phyloP scores from a whole-genome alignment of 2,888 invertebrate genomes.

The Trisateles emortualis region DNA sequence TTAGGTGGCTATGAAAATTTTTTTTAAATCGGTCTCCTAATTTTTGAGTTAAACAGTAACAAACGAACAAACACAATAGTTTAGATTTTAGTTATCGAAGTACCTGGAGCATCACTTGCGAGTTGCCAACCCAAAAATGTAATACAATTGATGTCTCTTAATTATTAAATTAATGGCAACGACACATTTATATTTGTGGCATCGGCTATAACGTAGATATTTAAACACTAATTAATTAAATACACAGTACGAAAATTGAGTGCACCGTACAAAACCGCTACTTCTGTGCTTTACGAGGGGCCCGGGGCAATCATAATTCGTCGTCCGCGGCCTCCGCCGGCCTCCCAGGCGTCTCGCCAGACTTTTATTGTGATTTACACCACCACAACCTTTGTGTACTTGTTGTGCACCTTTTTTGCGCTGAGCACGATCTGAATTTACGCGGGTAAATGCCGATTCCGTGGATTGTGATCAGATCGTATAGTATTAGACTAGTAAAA shows the following conservation, averaged over 20 bases:
- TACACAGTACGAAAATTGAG: constrained; percentile 50
- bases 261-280: constrained; percentile 54
- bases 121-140: no score
- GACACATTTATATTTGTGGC: constrained; percentile 8
- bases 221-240: constrained; percentile 48
- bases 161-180: no score
- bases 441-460: constrained; percentile 50
- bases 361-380: constrained; percentile 86
- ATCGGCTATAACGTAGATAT: constrained; percentile 7
- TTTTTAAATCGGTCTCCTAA: no score
- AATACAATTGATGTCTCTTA: no score
- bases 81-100: no score
- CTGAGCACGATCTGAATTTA: constrained; percentile 54
- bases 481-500: constrained; percentile 22
- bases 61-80: no score
- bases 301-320: constrained; percentile 75
- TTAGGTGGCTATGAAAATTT: no score
- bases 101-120: no score
- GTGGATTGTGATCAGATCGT: constrained; percentile 42
- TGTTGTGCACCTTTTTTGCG: constrained; percentile 50
- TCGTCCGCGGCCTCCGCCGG: constrained; percentile 64
- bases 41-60: no score
- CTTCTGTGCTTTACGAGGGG: constrained; percentile 61
- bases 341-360: constrained; percentile 72
- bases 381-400: constrained; percentile 64